These are phyloP conservation scores for Apus apus DNA, from an alignment of 2,113 vertebrate genomes.

Conservation along the genomic window DNA sequence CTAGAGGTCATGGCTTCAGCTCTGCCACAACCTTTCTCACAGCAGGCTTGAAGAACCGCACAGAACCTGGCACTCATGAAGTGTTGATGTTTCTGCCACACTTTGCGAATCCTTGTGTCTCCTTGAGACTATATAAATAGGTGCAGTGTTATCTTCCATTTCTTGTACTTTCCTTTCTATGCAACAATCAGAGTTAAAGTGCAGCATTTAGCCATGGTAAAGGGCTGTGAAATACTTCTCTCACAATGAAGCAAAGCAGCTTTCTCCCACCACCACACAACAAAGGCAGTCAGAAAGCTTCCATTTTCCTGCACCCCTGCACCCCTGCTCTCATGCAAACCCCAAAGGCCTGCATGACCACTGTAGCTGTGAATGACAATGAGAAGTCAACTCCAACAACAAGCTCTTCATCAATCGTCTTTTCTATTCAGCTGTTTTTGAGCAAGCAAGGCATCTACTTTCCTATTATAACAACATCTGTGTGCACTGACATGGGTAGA, in stretches of 20 bases:
- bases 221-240: fast-evolving
- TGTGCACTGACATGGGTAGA: neutral
- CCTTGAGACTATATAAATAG: fast-evolving
- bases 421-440: neutral
- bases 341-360: neutral
- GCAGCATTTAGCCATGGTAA: neutral
- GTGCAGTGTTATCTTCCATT: neutral
- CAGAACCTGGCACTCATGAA: neutral
- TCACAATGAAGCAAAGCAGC: neutral
- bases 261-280: neutral
- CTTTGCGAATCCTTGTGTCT: neutral
- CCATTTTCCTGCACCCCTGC: neutral
- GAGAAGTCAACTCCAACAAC: neutral
- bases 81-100: neutral
- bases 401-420: neutral
- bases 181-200: neutral
- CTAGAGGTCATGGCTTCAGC: neutral
- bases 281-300: neutral
- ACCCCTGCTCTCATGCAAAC: neutral
- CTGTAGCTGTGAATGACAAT: neutral
- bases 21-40: neutral
- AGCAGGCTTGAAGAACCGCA: neutral
- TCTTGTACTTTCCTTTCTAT: neutral
- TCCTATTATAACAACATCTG: neutral
- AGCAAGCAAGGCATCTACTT: neutral